Evolutionary conservation across 2,113 vertebrate genomes (phyloP).

Genomic region (Apaloderma vittatum): DNA sequence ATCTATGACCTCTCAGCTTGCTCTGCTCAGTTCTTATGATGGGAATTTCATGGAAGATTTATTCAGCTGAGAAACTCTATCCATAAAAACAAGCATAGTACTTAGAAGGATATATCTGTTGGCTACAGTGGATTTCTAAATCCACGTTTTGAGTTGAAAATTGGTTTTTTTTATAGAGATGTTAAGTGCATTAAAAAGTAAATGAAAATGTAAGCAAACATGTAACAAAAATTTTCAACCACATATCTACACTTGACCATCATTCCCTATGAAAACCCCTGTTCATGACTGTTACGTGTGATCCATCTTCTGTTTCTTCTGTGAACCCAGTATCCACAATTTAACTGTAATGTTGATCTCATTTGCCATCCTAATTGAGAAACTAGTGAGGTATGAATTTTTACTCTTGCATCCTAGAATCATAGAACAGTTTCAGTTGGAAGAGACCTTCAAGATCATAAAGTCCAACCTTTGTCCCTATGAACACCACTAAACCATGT

Average conservation of each 20-base stretch:
- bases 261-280: background rate
- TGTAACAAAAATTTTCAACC: background rate
- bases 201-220: background rate
- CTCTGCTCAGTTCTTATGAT: background rate
- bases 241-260: background rate
- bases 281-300: background rate
- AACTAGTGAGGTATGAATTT: background rate
- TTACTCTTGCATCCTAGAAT: background rate
- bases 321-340: background rate
- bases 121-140: background rate
- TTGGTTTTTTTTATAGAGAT: background rate
- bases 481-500: too few species aligned
- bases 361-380: background rate
- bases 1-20: conserved; percentile 1
- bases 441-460: too few species aligned
- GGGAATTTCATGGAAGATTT: conserved; percentile 12
- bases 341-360: background rate
- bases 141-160: background rate
- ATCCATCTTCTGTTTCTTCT: background rate
- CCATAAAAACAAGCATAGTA: background rate
- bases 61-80: background rate
- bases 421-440: too few species aligned
- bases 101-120: background rate
- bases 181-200: background rate
- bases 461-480: too few species aligned